These are phyloP conservation scores for Paracentrotus lividus DNA, from an alignment of 53 echinoderm and acorn worm species.

Conservation along the genomic window DNA sequence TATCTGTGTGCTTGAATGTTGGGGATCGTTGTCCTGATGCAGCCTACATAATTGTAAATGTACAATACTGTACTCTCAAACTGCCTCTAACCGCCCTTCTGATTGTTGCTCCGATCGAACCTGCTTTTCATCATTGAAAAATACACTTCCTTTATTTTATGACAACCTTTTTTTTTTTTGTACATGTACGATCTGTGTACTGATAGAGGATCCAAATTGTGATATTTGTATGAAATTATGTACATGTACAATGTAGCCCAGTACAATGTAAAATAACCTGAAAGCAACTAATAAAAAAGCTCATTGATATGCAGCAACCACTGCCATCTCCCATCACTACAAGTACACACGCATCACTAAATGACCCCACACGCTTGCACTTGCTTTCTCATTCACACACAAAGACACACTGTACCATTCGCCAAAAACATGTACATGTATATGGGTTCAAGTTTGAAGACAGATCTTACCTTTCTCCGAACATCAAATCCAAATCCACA, in stretches of 20 bases:
- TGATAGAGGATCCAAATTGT: not conserved
- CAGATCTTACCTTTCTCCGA: not conserved
- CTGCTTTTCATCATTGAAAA: too few relatives aligned
- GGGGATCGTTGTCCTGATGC: too few relatives aligned
- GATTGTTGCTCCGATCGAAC: too few relatives aligned
- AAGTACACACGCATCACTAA: too few relatives aligned
- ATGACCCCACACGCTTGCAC: not conserved
- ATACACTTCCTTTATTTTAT: too few relatives aligned
- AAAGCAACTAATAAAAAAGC: not conserved
- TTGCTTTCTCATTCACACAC: slow-evolving; percentile 34
- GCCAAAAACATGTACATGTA: not conserved
- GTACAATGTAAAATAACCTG: too few relatives aligned
- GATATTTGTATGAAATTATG: not conserved
- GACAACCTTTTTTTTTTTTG: too few relatives aligned
- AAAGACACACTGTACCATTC: not conserved
- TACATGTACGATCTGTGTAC: not conserved
- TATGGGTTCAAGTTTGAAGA: slow-evolving; percentile 43
- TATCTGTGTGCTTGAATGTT: too few relatives aligned
- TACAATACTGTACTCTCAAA: too few relatives aligned
- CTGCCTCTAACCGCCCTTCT: too few relatives aligned
- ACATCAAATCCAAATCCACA: not conserved
- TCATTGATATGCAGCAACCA: not conserved
- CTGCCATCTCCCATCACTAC: not conserved
- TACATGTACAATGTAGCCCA: not conserved
- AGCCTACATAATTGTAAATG: too few relatives aligned